These are phyloP conservation scores for Nymphicus hollandicus DNA, from an alignment of 2,113 vertebrate genomes.

Conservation along the genomic window DNA sequence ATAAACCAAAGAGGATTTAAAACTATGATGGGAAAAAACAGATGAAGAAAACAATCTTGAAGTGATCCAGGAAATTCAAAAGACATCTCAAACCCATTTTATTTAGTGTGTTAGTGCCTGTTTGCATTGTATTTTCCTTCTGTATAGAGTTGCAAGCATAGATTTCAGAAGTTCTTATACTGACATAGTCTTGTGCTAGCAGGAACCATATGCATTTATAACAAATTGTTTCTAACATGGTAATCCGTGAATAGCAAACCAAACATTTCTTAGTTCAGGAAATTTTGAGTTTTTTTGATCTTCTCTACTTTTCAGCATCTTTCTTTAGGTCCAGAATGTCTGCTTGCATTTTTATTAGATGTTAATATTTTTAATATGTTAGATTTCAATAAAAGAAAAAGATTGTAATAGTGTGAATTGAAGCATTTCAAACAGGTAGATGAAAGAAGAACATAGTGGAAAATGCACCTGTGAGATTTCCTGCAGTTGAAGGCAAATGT, in stretches of 20 bases:
- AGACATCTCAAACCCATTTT: background rate
- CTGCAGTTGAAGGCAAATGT: background rate
- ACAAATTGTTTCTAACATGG: background rate
- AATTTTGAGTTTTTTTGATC: background rate
- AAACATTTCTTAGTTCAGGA: background rate
- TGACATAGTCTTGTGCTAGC: background rate
- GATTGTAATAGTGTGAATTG: background rate
- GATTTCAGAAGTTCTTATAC: background rate
- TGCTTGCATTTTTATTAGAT: background rate
- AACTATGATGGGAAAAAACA: background rate
- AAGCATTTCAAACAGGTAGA: background rate
- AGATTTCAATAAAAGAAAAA: background rate
- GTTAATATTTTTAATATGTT: background rate
- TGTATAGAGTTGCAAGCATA: background rate
- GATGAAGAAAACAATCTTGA: conserved; percentile 2
- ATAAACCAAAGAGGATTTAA: conserved; percentile 46
- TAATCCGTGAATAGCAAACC: background rate
- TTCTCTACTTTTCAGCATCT: background rate
- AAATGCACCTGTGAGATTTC: background rate
- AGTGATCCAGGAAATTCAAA: background rate
- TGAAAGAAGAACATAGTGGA: background rate
- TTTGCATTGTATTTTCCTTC: background rate
- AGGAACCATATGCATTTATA: background rate
- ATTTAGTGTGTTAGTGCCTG: background rate
- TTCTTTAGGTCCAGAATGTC: background rate